Conservation (phyloP, 2,113 vertebrate genomes). For the Poecilia latipinna region DNA sequence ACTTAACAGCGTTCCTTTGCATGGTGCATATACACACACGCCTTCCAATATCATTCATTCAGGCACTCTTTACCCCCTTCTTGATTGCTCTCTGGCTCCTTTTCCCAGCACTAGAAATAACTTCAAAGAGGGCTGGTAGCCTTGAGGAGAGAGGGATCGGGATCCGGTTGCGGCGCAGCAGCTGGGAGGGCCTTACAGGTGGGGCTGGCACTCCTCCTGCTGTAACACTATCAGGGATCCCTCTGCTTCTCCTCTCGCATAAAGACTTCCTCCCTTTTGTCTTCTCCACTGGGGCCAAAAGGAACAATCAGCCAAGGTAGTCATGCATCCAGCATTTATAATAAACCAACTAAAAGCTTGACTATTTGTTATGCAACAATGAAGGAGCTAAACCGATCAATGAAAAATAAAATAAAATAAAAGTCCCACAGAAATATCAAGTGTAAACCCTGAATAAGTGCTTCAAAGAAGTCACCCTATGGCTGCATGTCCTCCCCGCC, state of each 20-base stretch:
- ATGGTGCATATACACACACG: conserved; percentile 20
- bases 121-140: conserved; percentile 81
- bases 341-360: neutral
- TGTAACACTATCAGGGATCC: conserved; percentile 81
- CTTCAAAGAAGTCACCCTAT: conserved; percentile 17
- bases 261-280: conserved; percentile 83
- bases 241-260: conserved; percentile 67
- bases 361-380: neutral
- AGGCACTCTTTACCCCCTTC: conserved; percentile 48
- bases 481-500: neutral
- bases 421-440: conserved; percentile 1
- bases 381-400: neutral
- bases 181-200: conserved; percentile 83
- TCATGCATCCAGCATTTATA: conserved; percentile 38
- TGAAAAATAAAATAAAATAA: neutral
- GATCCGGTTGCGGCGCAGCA: conserved; percentile 81
- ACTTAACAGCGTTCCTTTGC: conserved; percentile 29
- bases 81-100: conserved; percentile 58
- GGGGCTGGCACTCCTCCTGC: conserved; percentile 77
- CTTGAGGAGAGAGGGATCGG: conserved; percentile 73
- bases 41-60: conserved; percentile 27
- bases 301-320: conserved; percentile 57
- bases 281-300: conserved; percentile 51
- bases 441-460: neutral
- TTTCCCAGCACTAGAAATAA: conserved; percentile 84